A percentile compares a stretch with the other conserved stretches of the same genome.
phyloP scores from a whole-genome alignment of 2,113 vertebrate genomes.

The Petroica traversi region DNA sequence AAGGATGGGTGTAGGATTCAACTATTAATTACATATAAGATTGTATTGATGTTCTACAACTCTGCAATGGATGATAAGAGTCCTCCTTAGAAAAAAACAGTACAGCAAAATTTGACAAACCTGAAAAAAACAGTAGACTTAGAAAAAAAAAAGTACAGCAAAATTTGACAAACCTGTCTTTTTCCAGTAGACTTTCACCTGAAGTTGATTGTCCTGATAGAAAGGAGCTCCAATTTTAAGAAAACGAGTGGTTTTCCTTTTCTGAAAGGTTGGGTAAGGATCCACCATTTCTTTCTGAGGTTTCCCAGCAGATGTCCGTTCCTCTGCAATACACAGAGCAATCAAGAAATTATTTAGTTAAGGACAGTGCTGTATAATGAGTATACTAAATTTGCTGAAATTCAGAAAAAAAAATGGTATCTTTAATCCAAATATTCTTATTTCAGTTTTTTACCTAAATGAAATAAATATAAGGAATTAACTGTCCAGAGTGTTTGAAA shows the following conservation, averaged over 20 bases:
- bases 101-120: conserved; percentile 59
- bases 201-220: conserved; percentile 89
- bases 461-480: not conserved
- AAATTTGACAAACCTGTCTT: conserved; percentile 78
- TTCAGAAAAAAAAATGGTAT: not conserved
- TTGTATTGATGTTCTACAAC: not conserved
- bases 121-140: too few species aligned
- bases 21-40: not conserved
- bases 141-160: not conserved
- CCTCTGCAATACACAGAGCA: conserved; percentile 61
- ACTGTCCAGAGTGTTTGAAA: not conserved
- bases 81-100: not conserved
- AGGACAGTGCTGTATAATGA: not conserved
- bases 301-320: conserved; percentile 49
- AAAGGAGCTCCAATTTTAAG: conserved; percentile 90
- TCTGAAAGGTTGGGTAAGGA: conserved; percentile 64
- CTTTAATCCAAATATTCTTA: not conserved
- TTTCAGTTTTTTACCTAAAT: not conserved
- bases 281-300: conserved; percentile 35
- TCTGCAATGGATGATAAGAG: not conserved
- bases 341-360: not conserved
- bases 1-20: not conserved
- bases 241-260: conserved; percentile 76
- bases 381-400: not conserved
- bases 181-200: conserved; percentile 95